Base-by-base conservation (phyloP, 2,113 vertebrate genomes). In the Gavialis gangeticus region DNA sequence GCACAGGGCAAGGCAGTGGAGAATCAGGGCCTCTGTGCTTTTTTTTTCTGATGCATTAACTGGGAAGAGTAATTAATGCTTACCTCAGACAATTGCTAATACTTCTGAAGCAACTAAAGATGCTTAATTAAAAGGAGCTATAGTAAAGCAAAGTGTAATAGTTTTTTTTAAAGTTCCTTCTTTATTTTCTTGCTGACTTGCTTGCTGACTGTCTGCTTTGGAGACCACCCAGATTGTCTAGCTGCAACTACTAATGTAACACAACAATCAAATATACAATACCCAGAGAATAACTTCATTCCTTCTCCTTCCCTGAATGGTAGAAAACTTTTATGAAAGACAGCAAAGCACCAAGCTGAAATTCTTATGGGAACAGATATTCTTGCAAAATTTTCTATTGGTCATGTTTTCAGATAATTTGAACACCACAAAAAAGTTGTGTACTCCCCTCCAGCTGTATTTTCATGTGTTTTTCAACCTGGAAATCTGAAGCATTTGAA, bases 91-190 rank as follows among this genome's bases (percentile, higher is more conserved):
- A 63, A 12, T 13, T 14, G 71, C 0, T 34, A 25, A 77, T 84
- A 58, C 69, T 83, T 55, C 19, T 1, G 1, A 86, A 88, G 24
- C 17, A 27, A 7, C 66, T 57, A 15, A 25, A 85, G 57, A 4
- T 0, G 1, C 13, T 91, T 90, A 77, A 58, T 89, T 3, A 4
- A 82, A 82, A 0, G 1, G 17, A 6, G 63, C 19, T 34, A 6
- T 24, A 89, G 7, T 30, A 2, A 2, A 2, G 0, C 3, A 60
- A 91, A 87, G 18, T 3, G 77, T 1, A 46, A 46, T 1, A 89
- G 66, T 10, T 9, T 5, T 71, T 10, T 10, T 88, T 18, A 79
- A 92, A 91, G 6, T 3, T 10, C 16, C 60, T 2, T 27, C 4
- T 27, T 63, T 76, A 37, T 12, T n/a, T 4, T 3, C 79, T 78